Evolutionary conservation across 2,888 invertebrate species (phyloP), one percentile per base, ranked within the genome.

Genomic region (Lithophane leautieri): DNA sequence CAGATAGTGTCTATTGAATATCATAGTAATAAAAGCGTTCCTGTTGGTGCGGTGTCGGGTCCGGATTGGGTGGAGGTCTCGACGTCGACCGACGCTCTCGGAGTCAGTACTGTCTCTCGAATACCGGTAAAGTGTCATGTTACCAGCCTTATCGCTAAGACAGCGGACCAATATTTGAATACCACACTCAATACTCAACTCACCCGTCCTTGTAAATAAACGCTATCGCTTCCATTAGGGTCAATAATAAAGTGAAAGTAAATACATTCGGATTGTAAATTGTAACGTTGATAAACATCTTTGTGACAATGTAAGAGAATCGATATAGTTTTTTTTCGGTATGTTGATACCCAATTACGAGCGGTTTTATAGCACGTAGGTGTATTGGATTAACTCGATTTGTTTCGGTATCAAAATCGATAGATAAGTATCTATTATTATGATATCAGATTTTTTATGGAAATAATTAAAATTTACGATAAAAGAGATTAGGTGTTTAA

Each of bases 111-210:
- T 72, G 87, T 79, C 87, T 86, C 87, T 88, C 87, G 90, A 90
- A 88, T 84, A 85, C 89, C 90, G 90, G 90, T 89, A 89, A 88
- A 92, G 91, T 92, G 91, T 92, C 93, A 91, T 91, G 93, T 93
- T 91, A 89, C 91, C 82, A 78, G 86, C 89, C 92, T 94, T 94
- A 95, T 94, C 94, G 88, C 85, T 86, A 84, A 84, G 90, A 91
- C 92, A 91, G 86, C 89, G 90, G 84, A 87, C 90, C 90, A 92
- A 92, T 93, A 92, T 94, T 94, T 92, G 91, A 92, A 92, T 92
- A 90, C 89, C 87, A 86, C 83, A 90, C 91, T 92, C 93, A 91
- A 93, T 92, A 92, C 83, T 84, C 88, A 87, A 92, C 83, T 84
- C 88, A 87, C 83, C 85, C 90, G 81, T 83, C 87, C 86, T 89